Conservation (phyloP, 2,797 vertebrate species). For the Heterohyrax brucei region DNA sequence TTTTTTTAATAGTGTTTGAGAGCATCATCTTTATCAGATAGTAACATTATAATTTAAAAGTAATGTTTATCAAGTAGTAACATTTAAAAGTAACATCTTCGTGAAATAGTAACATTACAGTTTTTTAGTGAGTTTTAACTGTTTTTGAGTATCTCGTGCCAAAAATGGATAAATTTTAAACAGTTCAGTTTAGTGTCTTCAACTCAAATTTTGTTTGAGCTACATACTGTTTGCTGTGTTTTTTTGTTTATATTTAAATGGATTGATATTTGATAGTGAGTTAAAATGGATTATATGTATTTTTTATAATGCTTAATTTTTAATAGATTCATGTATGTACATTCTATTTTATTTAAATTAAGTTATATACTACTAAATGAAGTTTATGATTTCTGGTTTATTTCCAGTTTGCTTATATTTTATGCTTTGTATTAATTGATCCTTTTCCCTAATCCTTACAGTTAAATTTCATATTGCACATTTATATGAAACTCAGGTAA, state of each 20-base stretch:
- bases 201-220: not conserved
- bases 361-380: too few species aligned
- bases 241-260: not conserved
- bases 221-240: not conserved
- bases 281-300: not conserved
- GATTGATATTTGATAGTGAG: not conserved
- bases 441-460: slow-evolving; percentile 88
- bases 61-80: too few species aligned
- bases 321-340: too few species aligned
- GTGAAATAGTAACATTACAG: not conserved
- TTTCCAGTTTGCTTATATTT: not conserved
- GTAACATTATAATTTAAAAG: too few species aligned
- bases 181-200: accelerated
- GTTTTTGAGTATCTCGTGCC: not conserved
- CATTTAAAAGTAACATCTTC: too few species aligned
- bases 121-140: too few species aligned
- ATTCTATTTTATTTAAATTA: not conserved
- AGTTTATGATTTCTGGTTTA: not conserved
- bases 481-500: slow-evolving; percentile 99
- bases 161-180: slow-evolving; percentile 38
- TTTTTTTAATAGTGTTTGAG: too few species aligned
- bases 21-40: too few species aligned
- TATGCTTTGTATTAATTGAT: slow-evolving; percentile 73
- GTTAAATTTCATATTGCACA: slow-evolving; percentile 99
- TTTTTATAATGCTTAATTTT: too few species aligned